Base-by-base conservation (phyloP, 2,797 vertebrate species). In the Acestrorhynchus altus region DNA sequence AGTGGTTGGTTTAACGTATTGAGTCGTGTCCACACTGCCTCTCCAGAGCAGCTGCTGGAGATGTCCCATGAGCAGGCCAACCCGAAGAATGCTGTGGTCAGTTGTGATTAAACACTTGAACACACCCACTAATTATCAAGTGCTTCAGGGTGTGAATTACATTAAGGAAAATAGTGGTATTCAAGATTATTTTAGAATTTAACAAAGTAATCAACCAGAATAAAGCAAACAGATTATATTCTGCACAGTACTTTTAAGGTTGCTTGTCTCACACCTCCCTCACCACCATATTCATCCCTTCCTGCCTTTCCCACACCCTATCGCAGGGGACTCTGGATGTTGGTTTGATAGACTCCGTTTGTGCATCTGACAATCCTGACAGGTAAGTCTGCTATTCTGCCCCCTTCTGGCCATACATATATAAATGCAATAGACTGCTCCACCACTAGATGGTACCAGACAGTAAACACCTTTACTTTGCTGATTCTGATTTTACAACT, bases 31-130 rank as follows among this genome's bases (percentile, higher is more conserved):
- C 91, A 93, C 63, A 93, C 90, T 31, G 95, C 94, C 74, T 94
- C 93, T 4, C 91, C 92, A 0, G 94, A 95, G 84, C 94, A 96
- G 88, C 90, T 95, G 78, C 81, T 94, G 84, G 94, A 95, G 82
- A 96, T 95, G 94, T 94, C 93, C 11, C 94, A 95, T 39, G 94
- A 96, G 72, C 94, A 95, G 87, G 95, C 94, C 77, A 96, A 96
- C 88, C 95, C 95, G 7, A 96, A 96, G 89, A 95, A 96, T 28
- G 94, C 94, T 49, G 94, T 95, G 93, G 94, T 96, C 67, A 91
- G 93, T 90, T 8, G n/a, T n/a, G n/a, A n/a, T n/a, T n/a, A n/a
- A n/a, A 20, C 60, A 20, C 15, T 10, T 18, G 18, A n/a, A 3
- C 13, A 24, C n/a, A 65, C 8, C n/a, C 3, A 12, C 39, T 4